phyloP scores from a whole-genome alignment of 2,113 vertebrate genomes.

The Circaetus cinerascens region DNA sequence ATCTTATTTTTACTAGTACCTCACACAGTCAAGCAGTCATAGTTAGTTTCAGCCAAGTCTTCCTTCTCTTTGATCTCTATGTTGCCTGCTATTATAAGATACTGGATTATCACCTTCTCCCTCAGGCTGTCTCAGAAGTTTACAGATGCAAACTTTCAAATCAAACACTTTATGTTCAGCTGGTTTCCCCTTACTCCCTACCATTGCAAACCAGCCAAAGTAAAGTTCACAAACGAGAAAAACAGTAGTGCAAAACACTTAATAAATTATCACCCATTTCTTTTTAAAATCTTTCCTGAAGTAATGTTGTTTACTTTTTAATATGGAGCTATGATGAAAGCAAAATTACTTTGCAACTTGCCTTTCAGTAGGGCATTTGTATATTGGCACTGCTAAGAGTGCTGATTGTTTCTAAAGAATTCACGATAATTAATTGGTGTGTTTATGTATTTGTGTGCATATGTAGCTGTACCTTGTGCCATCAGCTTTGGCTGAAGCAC shows the following conservation, averaged over 20 bases:
- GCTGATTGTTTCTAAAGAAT: background rate
- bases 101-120: constrained; percentile 34
- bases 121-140: constrained; percentile 13
- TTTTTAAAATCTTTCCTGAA: background rate
- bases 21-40: constrained; percentile 10
- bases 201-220: background rate
- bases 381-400: background rate
- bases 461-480: background rate
- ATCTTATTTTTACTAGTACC: constrained; percentile 11
- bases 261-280: background rate
- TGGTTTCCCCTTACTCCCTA: background rate
- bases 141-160: constrained; percentile 45
- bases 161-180: background rate
- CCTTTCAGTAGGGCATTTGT: background rate
- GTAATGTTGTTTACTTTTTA: background rate
- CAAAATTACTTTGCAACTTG: background rate
- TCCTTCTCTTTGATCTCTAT: constrained; percentile 33
- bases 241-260: background rate
- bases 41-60: constrained; percentile 16
- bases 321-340: background rate
- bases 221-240: background rate
- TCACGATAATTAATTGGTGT: background rate
- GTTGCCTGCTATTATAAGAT: constrained; percentile 33
- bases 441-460: background rate
- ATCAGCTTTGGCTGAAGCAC: background rate